Evolutionary conservation across 2,797 vertebrate species (phyloP), one percentile per base, ranked within the genome.

Genomic region (Notolepis coatsorum): DNA sequence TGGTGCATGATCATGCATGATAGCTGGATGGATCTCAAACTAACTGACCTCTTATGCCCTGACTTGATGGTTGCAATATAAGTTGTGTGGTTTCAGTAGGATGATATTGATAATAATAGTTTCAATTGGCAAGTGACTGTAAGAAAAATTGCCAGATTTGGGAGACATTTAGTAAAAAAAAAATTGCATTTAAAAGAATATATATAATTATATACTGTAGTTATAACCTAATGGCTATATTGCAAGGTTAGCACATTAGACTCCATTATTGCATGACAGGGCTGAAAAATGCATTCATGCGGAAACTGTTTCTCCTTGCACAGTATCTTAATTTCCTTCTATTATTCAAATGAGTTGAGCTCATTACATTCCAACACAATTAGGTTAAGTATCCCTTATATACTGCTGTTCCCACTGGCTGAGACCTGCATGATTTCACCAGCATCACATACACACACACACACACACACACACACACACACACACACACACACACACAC

Each of bases 1-100:
- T 91, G 88, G 89, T 91, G 93, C 93, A 93, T 93, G 93, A 81
- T 73, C 78, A 73, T 93, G 92, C 93, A 94, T 92, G 92, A 84
- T 83, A 76, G 88, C 85, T 91, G 86, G 82, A 88, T 81, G 78
- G 75, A 85, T 82, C 67, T 84, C 73, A n/a, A 89, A 82, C 82
- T 63, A 84, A 68, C 63, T 79, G 73, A 78, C 81, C 85, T 61
- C 79, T 78, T 82, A 76, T 84, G 83, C 82, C 77, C 83, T 85
- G 83, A 92, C 76, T 85, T 82, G 81, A 88, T 84, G 81, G 89
- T 91, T 92, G 88, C 91, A 91, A 91, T 91, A 88, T 85, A 88
- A 88, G 66, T 85, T 85, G 67, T 85, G 77, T 88, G 87, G 85
- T 82, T 90, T 81, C 75, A 81, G 41, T 80, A 88, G 82, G 79